A percentile compares a stretch with the other conserved stretches of the same genome.
Conservation (phyloP, 2,888 invertebrate species). For the Agrilus cyanescens region DNA sequence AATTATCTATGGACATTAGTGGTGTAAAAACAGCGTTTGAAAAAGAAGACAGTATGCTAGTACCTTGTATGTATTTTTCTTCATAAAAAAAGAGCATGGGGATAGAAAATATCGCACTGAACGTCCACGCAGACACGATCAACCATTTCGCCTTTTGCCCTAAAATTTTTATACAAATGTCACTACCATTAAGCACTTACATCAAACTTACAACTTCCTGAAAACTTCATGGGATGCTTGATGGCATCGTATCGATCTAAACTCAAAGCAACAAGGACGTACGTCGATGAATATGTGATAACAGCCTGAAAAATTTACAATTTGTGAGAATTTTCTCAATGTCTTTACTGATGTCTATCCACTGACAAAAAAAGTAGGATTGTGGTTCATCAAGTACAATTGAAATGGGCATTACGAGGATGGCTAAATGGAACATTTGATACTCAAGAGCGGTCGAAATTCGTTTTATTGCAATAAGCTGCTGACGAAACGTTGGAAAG, state of each 20-base stretch:
- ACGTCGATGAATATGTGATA: constrained; percentile 83
- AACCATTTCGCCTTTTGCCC: constrained; percentile 72
- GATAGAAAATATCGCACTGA: constrained; percentile 67
- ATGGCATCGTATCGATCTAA: constrained; percentile 88
- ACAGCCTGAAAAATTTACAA: constrained; percentile 49
- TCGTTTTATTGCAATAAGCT: too few species aligned
- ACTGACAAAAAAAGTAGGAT: too few species aligned
- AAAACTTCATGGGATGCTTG: constrained; percentile 89
- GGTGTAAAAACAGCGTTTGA: too few species aligned
- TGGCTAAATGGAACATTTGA: too few species aligned
- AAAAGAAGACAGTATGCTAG: too few species aligned
- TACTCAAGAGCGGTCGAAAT: too few species aligned
- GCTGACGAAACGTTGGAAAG: too few species aligned
- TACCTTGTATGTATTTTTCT: constrained; percentile 61
- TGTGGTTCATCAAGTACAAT: too few species aligned
- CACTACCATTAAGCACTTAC: not conserved
- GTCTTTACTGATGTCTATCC: too few species aligned
- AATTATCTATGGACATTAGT: too few species aligned
- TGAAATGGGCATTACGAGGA: too few species aligned
- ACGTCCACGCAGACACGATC: constrained; percentile 68
- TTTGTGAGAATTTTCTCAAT: not conserved
- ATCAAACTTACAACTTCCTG: constrained; percentile 72
- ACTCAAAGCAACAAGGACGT: constrained; percentile 79
- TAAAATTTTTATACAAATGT: constrained; percentile 32
- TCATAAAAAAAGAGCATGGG: constrained; percentile 72